A percentile compares a stretch with the other conserved stretches of the same genome.
phyloP scores from a whole-genome alignment of 2,888 invertebrate genomes.

The Amphipyra berbera region DNA sequence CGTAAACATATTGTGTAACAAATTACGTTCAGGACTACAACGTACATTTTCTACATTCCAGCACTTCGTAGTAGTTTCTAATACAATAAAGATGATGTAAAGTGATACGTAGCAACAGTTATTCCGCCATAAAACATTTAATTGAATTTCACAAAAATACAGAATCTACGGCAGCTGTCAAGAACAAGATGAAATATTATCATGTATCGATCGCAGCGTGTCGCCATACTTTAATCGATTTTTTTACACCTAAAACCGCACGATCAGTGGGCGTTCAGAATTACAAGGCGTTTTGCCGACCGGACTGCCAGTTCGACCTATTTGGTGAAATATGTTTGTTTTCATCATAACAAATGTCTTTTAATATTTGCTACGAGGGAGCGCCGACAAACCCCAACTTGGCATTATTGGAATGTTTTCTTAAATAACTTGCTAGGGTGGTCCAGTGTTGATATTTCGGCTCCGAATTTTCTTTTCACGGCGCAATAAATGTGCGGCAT shows the following conservation, averaged over 20 bases:
- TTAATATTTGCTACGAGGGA: slow-evolving; percentile 73
- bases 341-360: slow-evolving; percentile 81
- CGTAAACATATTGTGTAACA: slow-evolving; percentile 2
- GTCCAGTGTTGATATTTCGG: slow-evolving; percentile 71
- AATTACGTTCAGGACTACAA: slow-evolving; percentile 42
- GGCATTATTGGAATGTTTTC: slow-evolving; percentile 78
- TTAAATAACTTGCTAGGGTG: slow-evolving; percentile 83
- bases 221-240: slow-evolving; percentile 88
- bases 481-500: slow-evolving; percentile 44
- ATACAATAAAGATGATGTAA: slow-evolving; percentile 78
- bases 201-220: slow-evolving; percentile 88
- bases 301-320: slow-evolving; percentile 75
- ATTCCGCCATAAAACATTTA: slow-evolving; percentile 83
- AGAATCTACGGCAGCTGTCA: slow-evolving; percentile 82
- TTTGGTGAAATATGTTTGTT: slow-evolving; percentile 87
- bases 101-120: slow-evolving; percentile 81
- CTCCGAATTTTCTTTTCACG: slow-evolving; percentile 46
- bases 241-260: slow-evolving; percentile 90
- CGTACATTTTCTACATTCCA: slow-evolving; percentile 71
- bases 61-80: slow-evolving; percentile 68
- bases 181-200: slow-evolving; percentile 85
- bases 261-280: slow-evolving; percentile 84
- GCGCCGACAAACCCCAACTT: slow-evolving; percentile 68
- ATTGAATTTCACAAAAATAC: slow-evolving; percentile 87
- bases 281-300: slow-evolving; percentile 87